phyloP scores from a whole-genome alignment of 2,888 invertebrate genomes.

The Acanthosepion esculentum region DNA sequence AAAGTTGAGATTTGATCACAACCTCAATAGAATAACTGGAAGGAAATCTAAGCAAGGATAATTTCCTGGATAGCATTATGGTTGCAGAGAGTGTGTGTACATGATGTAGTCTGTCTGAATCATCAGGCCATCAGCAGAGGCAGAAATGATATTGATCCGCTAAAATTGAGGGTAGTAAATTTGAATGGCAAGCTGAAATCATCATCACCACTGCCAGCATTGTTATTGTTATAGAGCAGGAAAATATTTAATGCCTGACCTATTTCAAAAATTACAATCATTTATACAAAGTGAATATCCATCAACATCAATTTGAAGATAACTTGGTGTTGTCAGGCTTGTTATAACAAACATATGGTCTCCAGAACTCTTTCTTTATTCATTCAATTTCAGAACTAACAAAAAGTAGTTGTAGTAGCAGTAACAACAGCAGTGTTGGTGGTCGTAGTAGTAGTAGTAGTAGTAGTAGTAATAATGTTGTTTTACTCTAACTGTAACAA shows the following conservation, averaged over 20 bases:
- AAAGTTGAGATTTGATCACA: no score
- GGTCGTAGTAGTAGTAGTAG: no score
- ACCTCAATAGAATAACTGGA: no score
- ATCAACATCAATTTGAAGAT: background rate
- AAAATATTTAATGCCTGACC: constrained; percentile 35
- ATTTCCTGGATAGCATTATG: background rate
- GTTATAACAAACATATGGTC: background rate
- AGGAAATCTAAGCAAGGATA: no score
- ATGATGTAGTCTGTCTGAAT: background rate
- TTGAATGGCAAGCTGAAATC: background rate
- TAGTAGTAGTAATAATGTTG: no score
- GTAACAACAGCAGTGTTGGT: no score
- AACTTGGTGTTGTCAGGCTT: background rate
- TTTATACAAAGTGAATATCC: background rate
- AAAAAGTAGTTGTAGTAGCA: background rate
- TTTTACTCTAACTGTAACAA: background rate
- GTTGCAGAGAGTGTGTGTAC: background rate
- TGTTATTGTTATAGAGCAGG: background rate
- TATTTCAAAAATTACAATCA: constrained; percentile 40
- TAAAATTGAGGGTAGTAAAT: background rate
- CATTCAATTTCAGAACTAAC: background rate
- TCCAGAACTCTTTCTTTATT: background rate
- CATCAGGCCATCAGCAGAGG: background rate
- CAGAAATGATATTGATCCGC: constrained; percentile 44
- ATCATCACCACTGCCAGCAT: background rate